These are phyloP conservation scores for Lepilemur septentrionalis DNA, from an alignment of 2,797 vertebrate genomes.

Conservation along the genomic window DNA sequence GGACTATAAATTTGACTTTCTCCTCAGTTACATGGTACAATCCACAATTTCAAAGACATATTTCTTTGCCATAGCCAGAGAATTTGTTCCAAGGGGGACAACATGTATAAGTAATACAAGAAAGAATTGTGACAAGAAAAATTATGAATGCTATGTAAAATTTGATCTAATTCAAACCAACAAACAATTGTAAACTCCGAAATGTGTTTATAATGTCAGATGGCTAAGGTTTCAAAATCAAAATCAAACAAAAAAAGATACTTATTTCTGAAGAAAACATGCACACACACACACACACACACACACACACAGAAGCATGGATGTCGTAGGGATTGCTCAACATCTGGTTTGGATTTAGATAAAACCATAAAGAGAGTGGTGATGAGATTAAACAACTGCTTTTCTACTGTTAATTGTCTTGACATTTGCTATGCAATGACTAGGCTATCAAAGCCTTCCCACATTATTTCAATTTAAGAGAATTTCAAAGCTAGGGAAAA, in stretches of 20 bases:
- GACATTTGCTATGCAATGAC: neutral
- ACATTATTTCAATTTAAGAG: neutral
- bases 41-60: neutral
- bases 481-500: conserved; percentile 38
- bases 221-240: neutral
- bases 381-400: neutral
- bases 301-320: neutral
- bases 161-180: neutral
- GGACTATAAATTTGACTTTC: neutral
- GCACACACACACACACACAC: neutral
- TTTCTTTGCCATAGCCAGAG: neutral
- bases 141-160: neutral
- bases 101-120: neutral
- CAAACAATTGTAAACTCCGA: neutral
- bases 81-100: neutral
- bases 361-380: neutral
- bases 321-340: neutral
- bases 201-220: neutral
- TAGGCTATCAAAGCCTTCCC: neutral
- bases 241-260: neutral
- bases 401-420: conserved; percentile 13
- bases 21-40: neutral
- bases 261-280: neutral
- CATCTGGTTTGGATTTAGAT: conserved; percentile 49
- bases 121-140: neutral